phyloP scores from a whole-genome alignment of 2,888 invertebrate genomes.

The Epinotia nisella region DNA sequence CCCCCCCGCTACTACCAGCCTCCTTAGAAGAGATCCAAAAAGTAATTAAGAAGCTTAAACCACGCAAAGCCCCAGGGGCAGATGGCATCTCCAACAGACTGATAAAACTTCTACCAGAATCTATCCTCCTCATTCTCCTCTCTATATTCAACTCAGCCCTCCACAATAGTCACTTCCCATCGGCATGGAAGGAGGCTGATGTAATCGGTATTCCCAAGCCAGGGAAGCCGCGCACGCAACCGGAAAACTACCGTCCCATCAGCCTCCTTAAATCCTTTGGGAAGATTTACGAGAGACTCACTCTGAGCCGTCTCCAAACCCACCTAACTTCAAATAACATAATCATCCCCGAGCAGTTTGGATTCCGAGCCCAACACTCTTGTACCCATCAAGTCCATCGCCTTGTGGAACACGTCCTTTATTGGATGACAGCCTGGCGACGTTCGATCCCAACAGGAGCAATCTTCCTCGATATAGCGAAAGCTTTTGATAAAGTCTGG shows the following conservation, averaged over 20 bases:
- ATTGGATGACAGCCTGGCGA: not conserved
- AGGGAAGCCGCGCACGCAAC: not conserved
- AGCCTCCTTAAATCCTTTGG: not conserved
- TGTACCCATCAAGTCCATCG: not conserved
- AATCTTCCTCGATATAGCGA: not conserved
- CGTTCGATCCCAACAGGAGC: not conserved
- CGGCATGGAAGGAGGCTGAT: not conserved
- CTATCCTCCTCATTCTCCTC: accelerated
- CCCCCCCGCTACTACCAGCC: accelerated
- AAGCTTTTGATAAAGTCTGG: not conserved
- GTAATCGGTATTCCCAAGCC: not conserved
- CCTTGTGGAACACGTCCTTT: not conserved
- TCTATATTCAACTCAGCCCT: not conserved
- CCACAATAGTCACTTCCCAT: not conserved
- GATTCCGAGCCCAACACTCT: not conserved
- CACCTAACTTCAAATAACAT: not conserved
- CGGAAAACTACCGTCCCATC: not conserved
- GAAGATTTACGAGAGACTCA: not conserved
- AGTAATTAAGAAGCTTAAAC: accelerated
- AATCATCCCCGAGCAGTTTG: not conserved
- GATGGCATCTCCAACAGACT: not conserved
- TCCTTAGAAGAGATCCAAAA: not conserved
- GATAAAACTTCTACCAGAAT: accelerated
- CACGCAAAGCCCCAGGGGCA: not conserved
- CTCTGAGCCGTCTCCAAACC: not conserved